Evolutionary conservation across 2,888 invertebrate species (phyloP).

Genomic region (Apamea sordens): DNA sequence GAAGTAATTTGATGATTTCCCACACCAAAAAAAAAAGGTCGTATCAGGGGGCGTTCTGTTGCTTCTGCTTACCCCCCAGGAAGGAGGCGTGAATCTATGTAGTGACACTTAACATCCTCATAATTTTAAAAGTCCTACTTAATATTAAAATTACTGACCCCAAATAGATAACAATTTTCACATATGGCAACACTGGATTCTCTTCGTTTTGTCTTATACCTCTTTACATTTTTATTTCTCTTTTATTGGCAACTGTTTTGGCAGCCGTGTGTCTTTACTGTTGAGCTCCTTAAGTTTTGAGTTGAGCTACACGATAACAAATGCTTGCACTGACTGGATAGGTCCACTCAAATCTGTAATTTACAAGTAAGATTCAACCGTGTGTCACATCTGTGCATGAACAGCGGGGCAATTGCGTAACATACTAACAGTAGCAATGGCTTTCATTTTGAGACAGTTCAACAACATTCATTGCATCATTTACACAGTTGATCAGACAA

Average conservation of each 20-base stretch:
- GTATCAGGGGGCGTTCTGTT: not conserved
- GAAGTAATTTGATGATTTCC: too few relatives aligned
- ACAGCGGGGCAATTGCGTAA: not conserved
- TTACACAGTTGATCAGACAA: not conserved
- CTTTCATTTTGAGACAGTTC: not conserved
- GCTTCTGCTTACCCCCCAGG: not conserved
- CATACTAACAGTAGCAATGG: not conserved
- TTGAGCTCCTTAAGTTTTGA: not conserved
- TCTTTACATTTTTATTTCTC: conserved; percentile 1
- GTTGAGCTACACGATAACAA: not conserved
- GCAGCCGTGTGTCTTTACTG: not conserved
- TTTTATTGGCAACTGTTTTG: conserved; percentile 9
- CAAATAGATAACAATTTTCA: conserved; percentile 64
- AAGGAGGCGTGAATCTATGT: not conserved
- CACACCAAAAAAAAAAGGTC: not conserved
- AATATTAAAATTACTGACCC: conserved; percentile 64
- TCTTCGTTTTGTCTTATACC: conserved; percentile 13
- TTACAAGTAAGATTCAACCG: too few relatives aligned
- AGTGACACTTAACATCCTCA: conserved; percentile 29
- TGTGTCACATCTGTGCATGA: too few relatives aligned
- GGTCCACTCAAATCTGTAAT: too few relatives aligned
- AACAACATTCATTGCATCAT: not conserved
- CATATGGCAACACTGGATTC: conserved; percentile 60
- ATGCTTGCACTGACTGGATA: too few relatives aligned
- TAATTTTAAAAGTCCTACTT: conserved; percentile 53